phyloP scores from a whole-genome alignment of 2,113 vertebrate genomes.

The Callipepla squamata region DNA sequence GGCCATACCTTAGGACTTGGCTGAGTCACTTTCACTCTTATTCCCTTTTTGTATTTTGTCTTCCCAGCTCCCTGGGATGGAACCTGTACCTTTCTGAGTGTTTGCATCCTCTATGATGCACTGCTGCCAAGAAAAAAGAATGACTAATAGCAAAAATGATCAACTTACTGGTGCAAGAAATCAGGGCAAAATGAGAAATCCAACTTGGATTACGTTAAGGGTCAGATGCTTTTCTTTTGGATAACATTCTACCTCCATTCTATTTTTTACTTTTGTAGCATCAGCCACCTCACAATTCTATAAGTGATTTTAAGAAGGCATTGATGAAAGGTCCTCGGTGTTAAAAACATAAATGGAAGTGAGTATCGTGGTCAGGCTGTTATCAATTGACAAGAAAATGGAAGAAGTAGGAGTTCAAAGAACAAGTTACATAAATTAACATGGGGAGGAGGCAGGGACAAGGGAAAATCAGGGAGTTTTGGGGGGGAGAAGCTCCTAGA shows the following conservation, averaged over 20 bases:
- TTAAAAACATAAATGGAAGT: background rate
- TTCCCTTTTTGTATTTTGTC: background rate
- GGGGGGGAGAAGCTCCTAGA: background rate
- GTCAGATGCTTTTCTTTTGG: background rate
- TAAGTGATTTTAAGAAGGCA: background rate
- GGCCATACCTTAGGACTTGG: background rate
- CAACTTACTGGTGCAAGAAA: background rate
- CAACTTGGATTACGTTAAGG: background rate
- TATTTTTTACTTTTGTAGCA: background rate
- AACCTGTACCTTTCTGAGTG: background rate
- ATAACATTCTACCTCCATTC: background rate
- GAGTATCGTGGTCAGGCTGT: background rate
- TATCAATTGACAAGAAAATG: background rate
- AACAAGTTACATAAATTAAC: background rate
- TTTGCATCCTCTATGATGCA: rapidly evolving
- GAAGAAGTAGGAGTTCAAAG: background rate
- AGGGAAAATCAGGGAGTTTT: background rate
- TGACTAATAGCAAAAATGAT: background rate
- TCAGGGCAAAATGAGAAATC: background rate
- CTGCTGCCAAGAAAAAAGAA: background rate
- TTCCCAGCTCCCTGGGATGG: background rate
- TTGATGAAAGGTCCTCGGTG: background rate
- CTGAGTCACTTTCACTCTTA: background rate
- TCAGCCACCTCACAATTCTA: background rate
- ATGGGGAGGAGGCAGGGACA: background rate